Evolutionary conservation across 92 coral and sea anemone species (phyloP), one percentile per base, ranked within the genome.

Genomic region (Umimayanthus chanpuru): DNA sequence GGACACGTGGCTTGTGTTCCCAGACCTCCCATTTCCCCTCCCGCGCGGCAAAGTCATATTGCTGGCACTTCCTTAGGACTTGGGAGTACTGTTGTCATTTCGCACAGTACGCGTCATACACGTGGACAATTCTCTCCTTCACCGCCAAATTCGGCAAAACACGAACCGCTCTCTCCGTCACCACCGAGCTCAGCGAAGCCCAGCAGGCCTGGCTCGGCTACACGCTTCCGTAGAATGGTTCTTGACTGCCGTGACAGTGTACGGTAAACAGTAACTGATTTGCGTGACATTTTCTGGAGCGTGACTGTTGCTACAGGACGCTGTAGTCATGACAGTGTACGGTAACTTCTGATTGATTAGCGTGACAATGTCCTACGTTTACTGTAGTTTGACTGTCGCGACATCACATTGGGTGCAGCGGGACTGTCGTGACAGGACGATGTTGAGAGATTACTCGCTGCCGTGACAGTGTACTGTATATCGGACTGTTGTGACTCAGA

Each of bases 161-260:
- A 71, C 4, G 85, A 83, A n/a, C 76, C 73, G 20, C 72, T 85
- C 43, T 88, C 93, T 23, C 99, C 99, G 6, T 95, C 99, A 25
- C 99, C 99, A 65, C 99, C 99, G 12, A 92, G 83, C 67, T 96
- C 99, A 30, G 98, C 94, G 61, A 93, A 92, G 82, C 81, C 93
- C 58, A 91, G 85, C 73, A 93, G 94, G 83, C 97, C 97, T 9
- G 89, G 90, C 26, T 90, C 99, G 10, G 94, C 97, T 9, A 36
- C 95, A 29, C 91, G 98, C 79, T 95, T 96, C 89, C 96, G 99
- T 20, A 94, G 91, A 89, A 90, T 95, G 93, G 94, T 96, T 28
- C 81, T 94, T 1, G 97, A 95, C 10, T 92, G 88, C 77, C 92
- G 98, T 38, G 94, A 93, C 61, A 66, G 75, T 39, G 56, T 73